Evolutionary conservation across 1,140 invertebrate species (phyloP).

Genomic region (Contarinia nasturtii): DNA sequence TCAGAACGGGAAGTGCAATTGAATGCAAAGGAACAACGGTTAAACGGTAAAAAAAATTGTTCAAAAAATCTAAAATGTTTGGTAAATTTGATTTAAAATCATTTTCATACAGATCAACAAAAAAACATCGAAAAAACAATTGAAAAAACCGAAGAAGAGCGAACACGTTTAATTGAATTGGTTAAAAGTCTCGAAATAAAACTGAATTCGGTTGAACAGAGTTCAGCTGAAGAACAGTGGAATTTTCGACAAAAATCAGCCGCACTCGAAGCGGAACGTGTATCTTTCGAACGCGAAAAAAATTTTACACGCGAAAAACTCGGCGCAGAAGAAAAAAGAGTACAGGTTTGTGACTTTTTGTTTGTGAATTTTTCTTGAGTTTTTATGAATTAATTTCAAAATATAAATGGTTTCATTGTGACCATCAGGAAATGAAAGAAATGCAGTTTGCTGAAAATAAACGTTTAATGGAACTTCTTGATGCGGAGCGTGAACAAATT

Average conservation of each 20-base stretch:
- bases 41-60: conserved; percentile 15
- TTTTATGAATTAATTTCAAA: neutral
- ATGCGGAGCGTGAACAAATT: conserved; percentile 24
- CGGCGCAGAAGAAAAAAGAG: conserved; percentile 16
- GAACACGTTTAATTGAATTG: conserved; percentile 25
- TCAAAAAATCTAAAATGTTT: neutral
- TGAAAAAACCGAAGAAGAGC: conserved; percentile 24
- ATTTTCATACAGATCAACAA: neutral
- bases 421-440: conserved; percentile 21
- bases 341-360: conserved; percentile 7
- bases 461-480: conserved; percentile 19
- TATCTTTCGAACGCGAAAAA: conserved; percentile 25
- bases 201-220: conserved; percentile 18
- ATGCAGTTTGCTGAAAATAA: conserved; percentile 24
- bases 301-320: conserved; percentile 19
- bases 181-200: conserved; percentile 26
- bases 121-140: conserved; percentile 23
- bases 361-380: neutral
- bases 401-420: conserved; percentile 9
- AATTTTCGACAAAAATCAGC: conserved; percentile 22
- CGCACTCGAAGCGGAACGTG: conserved; percentile 17
- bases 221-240: conserved; percentile 24
- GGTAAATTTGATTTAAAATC: neutral
- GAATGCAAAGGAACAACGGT: conserved; percentile 19
- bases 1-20: conserved; percentile 20